These are phyloP conservation scores for Vireo altiloquus DNA, from an alignment of 2,113 vertebrate species.

Conservation along the genomic window DNA sequence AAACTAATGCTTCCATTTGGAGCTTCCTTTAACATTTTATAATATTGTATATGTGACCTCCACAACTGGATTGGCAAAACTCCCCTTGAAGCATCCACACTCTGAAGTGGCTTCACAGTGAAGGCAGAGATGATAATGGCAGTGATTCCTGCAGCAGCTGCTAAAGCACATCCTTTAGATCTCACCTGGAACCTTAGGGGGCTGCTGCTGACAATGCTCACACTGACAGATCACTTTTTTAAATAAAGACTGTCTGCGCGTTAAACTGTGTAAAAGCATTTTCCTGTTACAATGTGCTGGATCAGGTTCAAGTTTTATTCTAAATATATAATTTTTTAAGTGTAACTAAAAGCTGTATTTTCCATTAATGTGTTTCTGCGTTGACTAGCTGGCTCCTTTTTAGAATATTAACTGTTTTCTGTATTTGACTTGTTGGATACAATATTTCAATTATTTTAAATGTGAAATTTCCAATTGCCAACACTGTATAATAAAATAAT, in stretches of 20 bases:
- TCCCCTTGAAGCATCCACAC: not conserved
- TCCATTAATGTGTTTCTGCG: slow-evolving; percentile 78
- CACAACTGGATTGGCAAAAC: not conserved
- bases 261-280: slow-evolving; percentile 77
- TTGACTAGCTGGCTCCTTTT: slow-evolving; percentile 73
- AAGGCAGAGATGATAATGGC: not conserved
- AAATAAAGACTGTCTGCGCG: slow-evolving; percentile 72
- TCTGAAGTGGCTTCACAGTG: not conserved
- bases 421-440: slow-evolving; percentile 86
- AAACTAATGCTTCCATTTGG: not conserved
- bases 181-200: not conserved
- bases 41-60: not conserved
- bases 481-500: slow-evolving; percentile 67
- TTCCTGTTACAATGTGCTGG: slow-evolving; percentile 67
- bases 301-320: slow-evolving; percentile 73
- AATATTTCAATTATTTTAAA: slow-evolving; percentile 73
- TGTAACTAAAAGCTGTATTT: slow-evolving; percentile 83
- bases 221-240: slow-evolving; percentile 79
- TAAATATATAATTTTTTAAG: slow-evolving; percentile 78
- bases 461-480: slow-evolving; percentile 66
- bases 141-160: not conserved
- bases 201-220: slow-evolving; percentile 24
- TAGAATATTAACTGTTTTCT: slow-evolving; percentile 82
- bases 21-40: not conserved
- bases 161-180: not conserved